Evolutionary conservation across 2,888 invertebrate genomes (phyloP), one percentile per base, ranked within the genome.

Genomic region (Serripes groenlandicus): DNA sequence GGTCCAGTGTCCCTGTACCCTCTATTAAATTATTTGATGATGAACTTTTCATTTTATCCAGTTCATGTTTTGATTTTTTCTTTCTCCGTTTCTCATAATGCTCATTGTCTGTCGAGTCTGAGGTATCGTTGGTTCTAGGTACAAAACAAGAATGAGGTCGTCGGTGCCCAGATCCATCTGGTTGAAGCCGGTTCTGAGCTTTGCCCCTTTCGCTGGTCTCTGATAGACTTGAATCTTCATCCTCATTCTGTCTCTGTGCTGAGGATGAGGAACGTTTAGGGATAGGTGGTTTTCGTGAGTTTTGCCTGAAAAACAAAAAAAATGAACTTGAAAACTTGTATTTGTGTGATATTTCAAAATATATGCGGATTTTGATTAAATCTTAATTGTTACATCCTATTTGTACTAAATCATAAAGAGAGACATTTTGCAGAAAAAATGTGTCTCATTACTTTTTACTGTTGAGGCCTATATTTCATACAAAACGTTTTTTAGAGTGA

Each of bases 101-200:
- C 80, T 93, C 93, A 32, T 88, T 90, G 80, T 93, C 93, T 9
- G 92, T 91, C 3, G 91, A 92, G 76, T 92, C 92, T n/a, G 92
- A 92, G 2, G 91, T 90, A 37, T 91, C 90, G 54, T 62, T 79
- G 7, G 54, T 60, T 56, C 76, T 75, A 7, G 60, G 74, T 23
- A 66, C 81, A 75, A 81, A 64, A n/a, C 72, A 76, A 37, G 86
- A 85, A 58, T 77, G 68, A 49, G 85, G 88, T 26, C 81, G 60
- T 2, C 66, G 54, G 2, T 49, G 26, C 11, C 70, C 81, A 32
- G 62, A 28, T 23, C 37, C 30, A 49, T 80, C 75, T 30, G 83
- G 75, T 60, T 78, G 75, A 4, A 80, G 37, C 49, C 78, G 71
- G 35, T 83, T 72, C 26, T 35, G 71, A 73, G 80, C 71, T 64